Base-by-base conservation (phyloP, 2,797 vertebrate species). In the Macropodus opercularis region DNA sequence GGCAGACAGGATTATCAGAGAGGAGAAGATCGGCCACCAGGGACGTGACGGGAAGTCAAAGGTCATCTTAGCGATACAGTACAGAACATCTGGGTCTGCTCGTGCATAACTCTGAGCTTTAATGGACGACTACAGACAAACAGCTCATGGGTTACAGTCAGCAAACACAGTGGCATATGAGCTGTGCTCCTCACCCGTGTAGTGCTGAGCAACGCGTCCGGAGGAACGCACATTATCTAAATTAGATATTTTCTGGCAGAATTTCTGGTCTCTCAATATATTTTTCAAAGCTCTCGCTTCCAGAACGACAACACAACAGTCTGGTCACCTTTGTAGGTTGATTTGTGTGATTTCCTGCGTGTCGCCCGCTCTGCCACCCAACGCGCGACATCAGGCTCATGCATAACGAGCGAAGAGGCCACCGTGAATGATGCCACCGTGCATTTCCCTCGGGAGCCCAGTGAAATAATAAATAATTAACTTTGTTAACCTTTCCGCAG, bases 391-490 rank as follows among this genome's bases (percentile, higher is more conserved):
- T 4, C 8, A 3, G 57, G 14, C 61, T 74, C 36, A 11, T 23
- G 13, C 48, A 53, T 60, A 42, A 72, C 34, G 56, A 72, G 34
- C 0, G 9, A 39, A 15, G 24, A 5, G 23, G 23, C 11, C 53
- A 3, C 2, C 2, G 22, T 8, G 59, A 68, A 51, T 41, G 49
- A 52, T 49, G 60, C n/a, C n/a, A n/a, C n/a, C n/a, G n/a, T n/a
- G n/a, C n/a, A 78, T 75, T n/a, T n/a, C n/a, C 27, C 73, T 70
- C 60, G 9, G 63, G 43, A 27, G n/a, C 55, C 56, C 47, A 5
- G 51, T 49, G 71, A 44, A 64, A 71, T 75, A 62, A 57, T 54
- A 49, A 71, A 77, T 64, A 63, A 75, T 86, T 68, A 69, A 69
- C 68, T 50, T 6, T 1, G 60, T 46, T 63, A 51, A 79, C 70